Conservation (phyloP, 2,113 vertebrate species). For the Ailuropoda melanoleuca region DNA sequence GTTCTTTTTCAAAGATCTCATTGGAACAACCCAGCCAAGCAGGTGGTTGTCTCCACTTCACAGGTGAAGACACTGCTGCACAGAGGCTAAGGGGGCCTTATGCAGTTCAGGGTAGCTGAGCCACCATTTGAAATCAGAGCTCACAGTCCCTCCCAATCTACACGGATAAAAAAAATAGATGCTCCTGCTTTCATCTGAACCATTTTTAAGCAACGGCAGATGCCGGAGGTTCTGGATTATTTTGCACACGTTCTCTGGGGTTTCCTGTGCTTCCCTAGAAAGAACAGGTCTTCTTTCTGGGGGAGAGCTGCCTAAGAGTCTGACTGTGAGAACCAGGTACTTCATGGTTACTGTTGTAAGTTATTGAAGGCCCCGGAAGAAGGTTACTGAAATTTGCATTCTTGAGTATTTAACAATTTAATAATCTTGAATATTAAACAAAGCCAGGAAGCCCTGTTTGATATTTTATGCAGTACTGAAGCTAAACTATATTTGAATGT, state of each 20-base stretch:
- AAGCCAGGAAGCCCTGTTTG: background rate
- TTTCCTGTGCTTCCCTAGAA: constrained; percentile 73
- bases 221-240: background rate
- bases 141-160: background rate
- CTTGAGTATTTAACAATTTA: background rate
- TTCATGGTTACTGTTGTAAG: constrained; percentile 52
- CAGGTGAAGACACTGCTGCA: background rate
- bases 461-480: background rate
- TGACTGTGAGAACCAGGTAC: constrained; percentile 65
- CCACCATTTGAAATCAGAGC: background rate
- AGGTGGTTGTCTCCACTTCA: background rate
- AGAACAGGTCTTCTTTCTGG: constrained; percentile 72
- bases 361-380: constrained; percentile 12
- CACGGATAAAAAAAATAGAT: background rate
- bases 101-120: background rate
- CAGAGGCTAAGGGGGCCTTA: background rate
- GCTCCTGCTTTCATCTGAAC: background rate
- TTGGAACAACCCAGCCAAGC: background rate
- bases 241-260: constrained; percentile 67
- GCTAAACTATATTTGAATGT: constrained; percentile 60
- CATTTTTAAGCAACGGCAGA: background rate
- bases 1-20: background rate
- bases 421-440: background rate
- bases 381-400: constrained; percentile 58
- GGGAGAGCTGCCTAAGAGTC: constrained; percentile 63